These are phyloP conservation scores for Simalia tracyae DNA, from an alignment of 2,797 vertebrate species.

Conservation along the genomic window DNA sequence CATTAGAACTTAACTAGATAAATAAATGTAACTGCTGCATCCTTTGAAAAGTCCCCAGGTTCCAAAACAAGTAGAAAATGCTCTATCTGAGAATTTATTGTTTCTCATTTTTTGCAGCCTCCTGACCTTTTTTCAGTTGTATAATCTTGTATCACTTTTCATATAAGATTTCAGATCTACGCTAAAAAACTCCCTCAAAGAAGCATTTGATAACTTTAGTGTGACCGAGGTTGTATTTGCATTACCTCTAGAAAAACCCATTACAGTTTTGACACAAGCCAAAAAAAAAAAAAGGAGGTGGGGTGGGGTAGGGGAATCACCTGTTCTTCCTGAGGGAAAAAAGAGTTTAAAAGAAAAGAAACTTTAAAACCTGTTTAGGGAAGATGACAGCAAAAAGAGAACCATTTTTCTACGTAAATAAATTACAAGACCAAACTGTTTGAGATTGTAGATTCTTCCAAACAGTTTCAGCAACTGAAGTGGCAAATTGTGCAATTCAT, in stretches of 20 bases:
- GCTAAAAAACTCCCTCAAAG: not conserved
- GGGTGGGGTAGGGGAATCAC: not conserved
- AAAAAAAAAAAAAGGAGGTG: too few relatives aligned
- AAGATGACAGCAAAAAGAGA: not conserved
- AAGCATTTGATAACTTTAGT: not conserved
- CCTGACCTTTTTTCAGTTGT: not conserved
- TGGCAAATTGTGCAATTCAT: constrained; percentile 22
- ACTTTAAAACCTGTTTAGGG: not conserved
- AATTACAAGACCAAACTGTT: not conserved
- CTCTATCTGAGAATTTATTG: not conserved
- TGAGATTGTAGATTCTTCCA: constrained; percentile 14
- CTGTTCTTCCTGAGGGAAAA: not conserved
- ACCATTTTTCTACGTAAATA: constrained; percentile 12
- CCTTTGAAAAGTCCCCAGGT: not conserved
- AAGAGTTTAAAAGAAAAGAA: not conserved
- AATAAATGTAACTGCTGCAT: not conserved
- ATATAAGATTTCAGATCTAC: not conserved
- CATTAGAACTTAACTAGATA: not conserved
- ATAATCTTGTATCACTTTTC: not conserved
- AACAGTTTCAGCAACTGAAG: not conserved
- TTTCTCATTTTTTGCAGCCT: not conserved
- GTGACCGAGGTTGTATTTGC: not conserved
- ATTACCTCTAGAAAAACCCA: not conserved
- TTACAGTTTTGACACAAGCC: too few relatives aligned
- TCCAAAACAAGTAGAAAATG: not conserved